Percentiles rank a stretch among this genome's conserved stretches.
phyloP scores from a whole-genome alignment of 2,113 vertebrate species.

The Pelmatolapia mariae region DNA sequence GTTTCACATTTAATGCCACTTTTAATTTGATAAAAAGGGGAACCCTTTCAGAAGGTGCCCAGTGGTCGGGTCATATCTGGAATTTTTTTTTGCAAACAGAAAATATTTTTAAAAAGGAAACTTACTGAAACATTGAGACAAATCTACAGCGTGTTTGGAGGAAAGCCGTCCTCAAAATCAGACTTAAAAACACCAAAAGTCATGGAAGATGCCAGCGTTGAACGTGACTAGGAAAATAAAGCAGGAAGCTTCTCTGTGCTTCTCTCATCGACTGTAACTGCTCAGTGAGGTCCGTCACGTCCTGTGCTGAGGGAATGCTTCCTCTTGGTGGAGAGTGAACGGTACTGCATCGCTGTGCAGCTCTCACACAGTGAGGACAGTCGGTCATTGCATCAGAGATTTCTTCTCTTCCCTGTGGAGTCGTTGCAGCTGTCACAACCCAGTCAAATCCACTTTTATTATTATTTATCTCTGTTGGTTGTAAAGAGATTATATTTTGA shows the following conservation, averaged over 20 bases:
- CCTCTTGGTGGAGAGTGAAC: conserved; percentile 14
- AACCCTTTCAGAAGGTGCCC: not conserved
- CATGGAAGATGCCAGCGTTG: not conserved
- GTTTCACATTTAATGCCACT: not conserved
- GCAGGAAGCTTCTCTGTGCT: not conserved
- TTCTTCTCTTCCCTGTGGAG: not conserved
- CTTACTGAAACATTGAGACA: not conserved
- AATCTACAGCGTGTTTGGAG: not conserved
- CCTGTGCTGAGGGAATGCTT: not conserved
- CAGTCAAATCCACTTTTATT: not conserved
- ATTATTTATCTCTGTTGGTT: not conserved
- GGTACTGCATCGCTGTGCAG: not conserved
- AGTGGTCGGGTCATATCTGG: not conserved
- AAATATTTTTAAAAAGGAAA: not conserved
- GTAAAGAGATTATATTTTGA: not conserved
- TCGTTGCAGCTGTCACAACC: not conserved
- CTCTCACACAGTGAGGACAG: not conserved
- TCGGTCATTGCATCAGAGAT: not conserved
- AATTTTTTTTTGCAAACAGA: not conserved
- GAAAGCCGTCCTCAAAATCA: not conserved
- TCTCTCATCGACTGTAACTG: not conserved
- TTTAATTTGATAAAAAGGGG: not conserved
- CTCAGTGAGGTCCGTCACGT: not conserved
- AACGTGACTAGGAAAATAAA: not conserved
- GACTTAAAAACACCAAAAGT: not conserved